These are phyloP conservation scores for Strix uralensis DNA, from an alignment of 2,113 vertebrate species.

Conservation along the genomic window DNA sequence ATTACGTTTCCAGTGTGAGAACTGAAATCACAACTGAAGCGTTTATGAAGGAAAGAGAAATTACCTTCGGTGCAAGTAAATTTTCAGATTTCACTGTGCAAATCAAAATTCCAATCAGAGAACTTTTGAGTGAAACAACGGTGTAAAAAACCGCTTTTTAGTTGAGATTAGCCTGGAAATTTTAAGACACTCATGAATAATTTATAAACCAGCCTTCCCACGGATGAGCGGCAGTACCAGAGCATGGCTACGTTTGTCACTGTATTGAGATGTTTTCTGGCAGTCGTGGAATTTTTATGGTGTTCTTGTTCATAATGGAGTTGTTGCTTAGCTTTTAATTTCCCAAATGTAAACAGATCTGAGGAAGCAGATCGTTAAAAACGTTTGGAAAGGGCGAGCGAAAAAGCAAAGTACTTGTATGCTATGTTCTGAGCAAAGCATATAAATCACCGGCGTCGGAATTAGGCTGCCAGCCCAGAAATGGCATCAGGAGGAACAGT, in stretches of 20 bases:
- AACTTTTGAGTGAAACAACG: neutral
- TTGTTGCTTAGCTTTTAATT: conserved; percentile 19
- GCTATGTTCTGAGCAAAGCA: neutral
- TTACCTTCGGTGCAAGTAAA: neutral
- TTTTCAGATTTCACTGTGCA: neutral
- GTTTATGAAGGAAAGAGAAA: neutral
- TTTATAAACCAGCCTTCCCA: conserved; percentile 2
- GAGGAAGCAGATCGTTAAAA: conserved; percentile 7
- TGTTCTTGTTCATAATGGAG: neutral
- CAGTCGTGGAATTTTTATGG: neutral
- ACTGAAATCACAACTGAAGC: neutral
- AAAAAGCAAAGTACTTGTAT: neutral
- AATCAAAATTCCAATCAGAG: neutral
- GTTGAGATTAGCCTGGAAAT: neutral
- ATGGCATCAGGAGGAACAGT: neutral
- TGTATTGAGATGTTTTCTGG: neutral
- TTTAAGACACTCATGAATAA: conserved; percentile 10
- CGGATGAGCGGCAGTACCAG: neutral
- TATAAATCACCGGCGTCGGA: fast-evolving
- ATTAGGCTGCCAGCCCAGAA: neutral
- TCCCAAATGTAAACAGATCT: conserved; percentile 15
- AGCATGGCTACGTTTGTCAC: neutral
- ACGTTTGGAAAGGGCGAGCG: neutral
- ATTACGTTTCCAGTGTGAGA: neutral
- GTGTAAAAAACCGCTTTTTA: neutral